Base-by-base conservation (phyloP, 2,113 vertebrate genomes). In the Peromyscus californicus region DNA sequence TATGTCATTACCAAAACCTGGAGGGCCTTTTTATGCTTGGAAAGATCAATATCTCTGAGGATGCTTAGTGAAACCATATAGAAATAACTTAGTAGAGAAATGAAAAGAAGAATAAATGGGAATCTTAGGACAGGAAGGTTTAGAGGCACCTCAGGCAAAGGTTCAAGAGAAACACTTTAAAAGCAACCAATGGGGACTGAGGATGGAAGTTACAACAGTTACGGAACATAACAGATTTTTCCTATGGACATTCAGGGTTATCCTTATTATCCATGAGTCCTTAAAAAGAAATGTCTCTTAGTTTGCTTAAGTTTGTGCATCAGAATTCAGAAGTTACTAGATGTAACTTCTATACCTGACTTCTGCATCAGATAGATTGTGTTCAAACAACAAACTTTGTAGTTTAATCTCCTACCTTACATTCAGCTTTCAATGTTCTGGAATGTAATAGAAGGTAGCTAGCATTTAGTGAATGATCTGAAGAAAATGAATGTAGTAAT, bases 31-130 rank as follows among this genome's bases (percentile, higher is more conserved):
- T 92, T 91, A 75, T 87, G 39, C 9, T 88, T 93, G 22, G 39
- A 59, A 59, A 78, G 9, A 57, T 42, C 51, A 76, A 51, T 90
- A 26, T 90, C 42, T 88, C 79, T 78, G 15, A 82, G 63, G 31
- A 90, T 78, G 5, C 78, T 91, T 95, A 75, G 19, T 15, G 76
- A 97, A 91, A 94, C 1, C 78, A 10, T 88, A 84, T 13, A 92
- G 10, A 92, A 93, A 65, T 65, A 70, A 61, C 16, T 75, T 84
- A 76, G 69, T 39, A 39, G 24, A 51, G 79, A 59, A 5, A 80
- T 31, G 1, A 7, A 92, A 16, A 72, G 11, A 39, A 57, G 39
- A 59, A 59, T 17, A 70, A 69, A 3, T 42, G n/a, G 79, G 7
- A 19, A 33, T 22, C 7, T 61, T 94, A 88, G 85, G 54, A 95